These are phyloP conservation scores for Ochlodes sylvanus DNA, from an alignment of 2,888 invertebrate species.

Conservation along the genomic window DNA sequence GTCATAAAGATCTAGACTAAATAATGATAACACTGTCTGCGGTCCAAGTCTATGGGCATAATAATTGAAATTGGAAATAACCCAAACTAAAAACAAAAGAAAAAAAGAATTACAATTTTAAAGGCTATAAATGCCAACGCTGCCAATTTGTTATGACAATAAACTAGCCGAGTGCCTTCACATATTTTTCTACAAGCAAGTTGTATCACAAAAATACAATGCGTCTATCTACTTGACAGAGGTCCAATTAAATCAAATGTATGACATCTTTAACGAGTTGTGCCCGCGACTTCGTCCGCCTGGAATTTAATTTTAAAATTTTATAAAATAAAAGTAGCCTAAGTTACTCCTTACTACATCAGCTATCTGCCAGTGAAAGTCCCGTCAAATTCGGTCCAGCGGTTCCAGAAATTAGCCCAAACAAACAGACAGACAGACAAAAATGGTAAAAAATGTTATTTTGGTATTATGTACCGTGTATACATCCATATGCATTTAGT, in stretches of 20 bases:
- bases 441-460: too few relatives aligned
- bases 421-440: too few relatives aligned
- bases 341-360: too few relatives aligned
- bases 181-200: slow-evolving; percentile 13
- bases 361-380: too few relatives aligned
- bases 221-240: slow-evolving; percentile 13
- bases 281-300: too few relatives aligned
- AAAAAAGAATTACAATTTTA: neutral
- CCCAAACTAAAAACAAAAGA: slow-evolving; percentile 10
- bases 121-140: slow-evolving; percentile 10
- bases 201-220: slow-evolving; percentile 19
- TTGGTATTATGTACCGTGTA: too few relatives aligned
- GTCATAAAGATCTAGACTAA: neutral
- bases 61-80: slow-evolving; percentile 9
- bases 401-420: too few relatives aligned
- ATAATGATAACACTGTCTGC: neutral
- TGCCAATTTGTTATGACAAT: slow-evolving; percentile 28
- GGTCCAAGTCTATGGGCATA: neutral
- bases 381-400: too few relatives aligned
- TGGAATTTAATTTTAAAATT: too few relatives aligned
- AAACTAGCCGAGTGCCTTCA: slow-evolving; percentile 18
- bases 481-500: too few relatives aligned
- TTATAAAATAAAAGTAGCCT: too few relatives aligned
- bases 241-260: slow-evolving; percentile 24
- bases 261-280: too few relatives aligned